Conservation (phyloP, 1,140 invertebrate species). For the Metopolophium dirhodum region DNA sequence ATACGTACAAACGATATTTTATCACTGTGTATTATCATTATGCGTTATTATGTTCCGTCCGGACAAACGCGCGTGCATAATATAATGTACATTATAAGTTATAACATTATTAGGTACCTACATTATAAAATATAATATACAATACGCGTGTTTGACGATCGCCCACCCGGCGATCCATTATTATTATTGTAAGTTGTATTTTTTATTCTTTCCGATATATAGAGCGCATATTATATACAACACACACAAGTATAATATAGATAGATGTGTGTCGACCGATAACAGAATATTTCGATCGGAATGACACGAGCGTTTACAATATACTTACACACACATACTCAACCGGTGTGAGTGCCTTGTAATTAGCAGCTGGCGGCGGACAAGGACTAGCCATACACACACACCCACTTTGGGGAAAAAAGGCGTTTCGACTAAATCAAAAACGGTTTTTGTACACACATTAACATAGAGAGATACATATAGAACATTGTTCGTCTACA, state of each 20-base stretch:
- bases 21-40: neutral
- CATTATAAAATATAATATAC: neutral
- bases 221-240: neutral
- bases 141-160: neutral
- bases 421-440: constrained; percentile 39
- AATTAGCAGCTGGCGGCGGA: constrained; percentile 46
- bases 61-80: neutral
- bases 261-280: constrained; percentile 47
- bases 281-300: constrained; percentile 32
- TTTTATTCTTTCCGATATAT: neutral
- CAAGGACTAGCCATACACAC: neutral
- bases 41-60: constrained; percentile 6
- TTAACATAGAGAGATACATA: neutral
- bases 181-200: neutral
- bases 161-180: constrained; percentile 47
- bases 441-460: neutral
- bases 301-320: constrained; percentile 54
- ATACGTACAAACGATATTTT: neutral
- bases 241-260: neutral
- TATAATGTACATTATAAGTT: neutral
- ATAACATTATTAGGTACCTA: neutral
- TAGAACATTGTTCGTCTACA: neutral
- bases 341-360: constrained; percentile 45
- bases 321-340: neutral
- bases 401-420: constrained; percentile 49